Conservation (phyloP, 2,888 invertebrate species). For the Neoaliturus tenellus region DNA sequence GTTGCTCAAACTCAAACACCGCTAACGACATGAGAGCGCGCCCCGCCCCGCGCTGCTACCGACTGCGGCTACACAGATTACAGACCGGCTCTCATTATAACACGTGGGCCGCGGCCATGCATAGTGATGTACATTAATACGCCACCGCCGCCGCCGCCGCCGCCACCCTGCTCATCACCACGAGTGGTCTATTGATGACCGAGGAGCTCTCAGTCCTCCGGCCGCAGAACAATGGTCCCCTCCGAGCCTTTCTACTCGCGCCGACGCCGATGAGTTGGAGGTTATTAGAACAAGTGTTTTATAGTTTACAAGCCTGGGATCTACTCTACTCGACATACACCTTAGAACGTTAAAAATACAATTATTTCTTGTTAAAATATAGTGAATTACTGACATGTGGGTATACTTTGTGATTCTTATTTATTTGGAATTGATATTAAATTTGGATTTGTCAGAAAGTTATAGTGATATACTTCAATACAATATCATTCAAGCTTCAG, state of each 20-base stretch:
- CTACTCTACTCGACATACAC: no score
- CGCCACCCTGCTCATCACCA: slow-evolving; percentile 7
- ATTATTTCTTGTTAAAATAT: no score
- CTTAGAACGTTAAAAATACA: no score
- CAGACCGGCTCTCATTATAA: slow-evolving; percentile 22
- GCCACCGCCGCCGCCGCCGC: no score
- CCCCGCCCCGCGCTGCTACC: background rate
- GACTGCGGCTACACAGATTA: slow-evolving; percentile 3
- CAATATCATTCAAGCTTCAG: no score
- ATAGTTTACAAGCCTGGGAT: no score
- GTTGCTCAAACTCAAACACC: slow-evolving; percentile 27
- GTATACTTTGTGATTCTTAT: no score
- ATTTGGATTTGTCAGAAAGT: no score
- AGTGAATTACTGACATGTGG: no score
- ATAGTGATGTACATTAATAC: slow-evolving; percentile 18
- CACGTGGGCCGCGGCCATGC: slow-evolving; percentile 26
- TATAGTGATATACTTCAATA: no score
- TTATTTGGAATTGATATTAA: no score
- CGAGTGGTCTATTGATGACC: background rate
- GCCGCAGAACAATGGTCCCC: background rate
- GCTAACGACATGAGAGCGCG: background rate
- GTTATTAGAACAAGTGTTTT: no score
- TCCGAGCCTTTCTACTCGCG: background rate
- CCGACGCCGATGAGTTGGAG: background rate
- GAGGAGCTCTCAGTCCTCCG: background rate